Percentiles rank a stretch among this genome's conserved stretches.
These are phyloP conservation scores for Phacellophora camtschatica DNA, from an alignment of 30 jellyfish, hydroid and myxozoan genomes.

Conservation along the genomic window DNA sequence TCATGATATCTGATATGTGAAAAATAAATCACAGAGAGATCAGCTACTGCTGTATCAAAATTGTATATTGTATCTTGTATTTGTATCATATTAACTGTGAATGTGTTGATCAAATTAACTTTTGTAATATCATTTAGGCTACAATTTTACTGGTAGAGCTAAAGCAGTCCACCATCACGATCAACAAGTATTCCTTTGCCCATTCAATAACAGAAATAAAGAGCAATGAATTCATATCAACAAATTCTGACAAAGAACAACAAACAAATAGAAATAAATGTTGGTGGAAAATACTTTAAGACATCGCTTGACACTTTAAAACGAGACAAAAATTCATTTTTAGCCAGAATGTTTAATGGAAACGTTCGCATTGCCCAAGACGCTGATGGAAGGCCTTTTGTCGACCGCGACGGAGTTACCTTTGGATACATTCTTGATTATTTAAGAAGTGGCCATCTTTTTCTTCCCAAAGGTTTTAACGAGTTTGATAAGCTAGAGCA, in stretches of 20 bases:
- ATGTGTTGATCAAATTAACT: too few relatives aligned
- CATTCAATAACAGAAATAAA: too few relatives aligned
- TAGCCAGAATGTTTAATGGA: constrained; percentile 57
- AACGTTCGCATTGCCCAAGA: constrained; percentile 39
- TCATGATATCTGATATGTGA: too few relatives aligned
- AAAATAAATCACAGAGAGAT: too few relatives aligned
- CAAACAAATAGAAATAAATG: constrained; percentile 30
- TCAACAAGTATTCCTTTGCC: too few relatives aligned
- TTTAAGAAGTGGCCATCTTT: constrained; percentile 32
- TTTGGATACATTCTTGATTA: constrained; percentile 49
- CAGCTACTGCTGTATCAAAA: too few relatives aligned
- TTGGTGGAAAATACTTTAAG: constrained; percentile 41
- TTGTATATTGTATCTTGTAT: too few relatives aligned
- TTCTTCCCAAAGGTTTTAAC: constrained; percentile 49
- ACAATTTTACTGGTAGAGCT: too few relatives aligned
- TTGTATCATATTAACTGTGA: too few relatives aligned
- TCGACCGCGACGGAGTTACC: constrained; percentile 52
- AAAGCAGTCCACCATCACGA: too few relatives aligned
- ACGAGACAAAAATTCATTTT: constrained; percentile 33
- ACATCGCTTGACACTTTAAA: constrained; percentile 42
- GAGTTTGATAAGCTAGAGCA: constrained; percentile 40
- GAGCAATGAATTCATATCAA: background rate
- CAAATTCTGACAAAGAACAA: background rate
- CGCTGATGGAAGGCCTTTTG: constrained; percentile 15
- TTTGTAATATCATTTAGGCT: too few relatives aligned